These are phyloP conservation scores for Tolmerus cingulatus DNA, from an alignment of 2,888 invertebrate genomes.

Conservation along the genomic window DNA sequence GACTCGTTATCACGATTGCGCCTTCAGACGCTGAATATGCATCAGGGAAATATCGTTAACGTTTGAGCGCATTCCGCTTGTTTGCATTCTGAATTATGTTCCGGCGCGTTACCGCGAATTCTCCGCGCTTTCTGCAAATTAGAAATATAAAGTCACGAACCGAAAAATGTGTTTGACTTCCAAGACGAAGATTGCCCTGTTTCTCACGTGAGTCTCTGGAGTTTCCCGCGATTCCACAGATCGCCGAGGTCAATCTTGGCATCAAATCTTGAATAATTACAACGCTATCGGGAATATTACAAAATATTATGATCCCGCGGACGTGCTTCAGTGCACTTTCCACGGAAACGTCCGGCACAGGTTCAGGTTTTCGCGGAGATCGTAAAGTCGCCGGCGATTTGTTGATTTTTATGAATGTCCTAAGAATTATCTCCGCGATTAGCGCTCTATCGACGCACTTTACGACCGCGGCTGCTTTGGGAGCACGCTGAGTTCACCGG, in stretches of 20 bases:
- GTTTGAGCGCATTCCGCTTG: neutral
- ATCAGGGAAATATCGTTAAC: neutral
- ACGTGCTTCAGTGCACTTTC: neutral
- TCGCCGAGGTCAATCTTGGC: neutral
- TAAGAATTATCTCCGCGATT: neutral
- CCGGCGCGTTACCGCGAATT: neutral
- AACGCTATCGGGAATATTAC: neutral
- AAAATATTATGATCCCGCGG: neutral
- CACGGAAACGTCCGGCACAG: neutral
- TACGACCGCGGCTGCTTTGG: neutral
- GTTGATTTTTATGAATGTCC: constrained; percentile 23
- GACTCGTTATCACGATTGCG: constrained; percentile 28
- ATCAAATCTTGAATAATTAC: neutral
- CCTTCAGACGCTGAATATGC: constrained; percentile 12
- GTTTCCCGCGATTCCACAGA: neutral
- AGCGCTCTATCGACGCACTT: neutral
- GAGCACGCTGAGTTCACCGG: neutral
- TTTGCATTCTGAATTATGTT: constrained; percentile 29
- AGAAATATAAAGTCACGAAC: neutral
- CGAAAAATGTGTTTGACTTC: constrained; percentile 8
- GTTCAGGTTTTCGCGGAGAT: neutral
- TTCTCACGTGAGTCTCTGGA: neutral
- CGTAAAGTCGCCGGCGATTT: constrained; percentile 25
- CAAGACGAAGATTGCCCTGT: neutral
- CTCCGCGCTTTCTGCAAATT: constrained; percentile 5